phyloP scores from a whole-genome alignment of 2,113 vertebrate genomes.

The Hippocampus barbouri region DNA sequence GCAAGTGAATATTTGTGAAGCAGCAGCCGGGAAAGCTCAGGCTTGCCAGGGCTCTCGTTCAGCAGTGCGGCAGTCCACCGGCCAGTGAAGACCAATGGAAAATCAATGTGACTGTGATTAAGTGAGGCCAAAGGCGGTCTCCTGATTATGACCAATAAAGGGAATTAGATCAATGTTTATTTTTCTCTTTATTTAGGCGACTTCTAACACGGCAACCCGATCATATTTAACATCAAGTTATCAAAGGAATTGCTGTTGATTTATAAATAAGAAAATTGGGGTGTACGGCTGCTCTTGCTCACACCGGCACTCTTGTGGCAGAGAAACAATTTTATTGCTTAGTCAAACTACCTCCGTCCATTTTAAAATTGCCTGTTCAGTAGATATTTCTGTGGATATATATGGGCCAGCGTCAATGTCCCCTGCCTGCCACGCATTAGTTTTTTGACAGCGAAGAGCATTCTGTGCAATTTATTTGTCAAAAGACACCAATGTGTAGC shows the following conservation, averaged over 20 bases:
- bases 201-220: constrained; percentile 83
- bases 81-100: constrained; percentile 43
- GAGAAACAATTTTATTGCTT: constrained; percentile 88
- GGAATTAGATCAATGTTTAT: constrained; percentile 80
- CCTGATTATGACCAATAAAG: constrained; percentile 84
- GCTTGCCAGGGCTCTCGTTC: neutral
- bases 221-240: constrained; percentile 89
- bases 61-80: constrained; percentile 32
- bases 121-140: constrained; percentile 59
- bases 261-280: constrained; percentile 97
- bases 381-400: constrained; percentile 76
- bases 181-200: constrained; percentile 31
- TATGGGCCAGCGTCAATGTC: constrained; percentile 82
- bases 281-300: constrained; percentile 43
- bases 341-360: constrained; percentile 94
- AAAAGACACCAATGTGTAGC: constrained; percentile 32
- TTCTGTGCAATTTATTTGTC: constrained; percentile 52
- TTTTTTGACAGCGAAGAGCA: constrained; percentile 41
- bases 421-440: constrained; percentile 72
- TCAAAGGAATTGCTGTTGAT: constrained; percentile 92
- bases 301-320: constrained; percentile 66
- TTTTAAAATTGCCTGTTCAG: constrained; percentile 99
- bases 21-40: constrained; percentile 5
- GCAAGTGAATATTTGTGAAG: constrained; percentile 8
- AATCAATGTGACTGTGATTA: constrained; percentile 74